Evolutionary conservation across 35 echinoderm and acorn worm genomes (phyloP), one percentile per base, ranked within the genome.

Genomic region (Diadema setosum): DNA sequence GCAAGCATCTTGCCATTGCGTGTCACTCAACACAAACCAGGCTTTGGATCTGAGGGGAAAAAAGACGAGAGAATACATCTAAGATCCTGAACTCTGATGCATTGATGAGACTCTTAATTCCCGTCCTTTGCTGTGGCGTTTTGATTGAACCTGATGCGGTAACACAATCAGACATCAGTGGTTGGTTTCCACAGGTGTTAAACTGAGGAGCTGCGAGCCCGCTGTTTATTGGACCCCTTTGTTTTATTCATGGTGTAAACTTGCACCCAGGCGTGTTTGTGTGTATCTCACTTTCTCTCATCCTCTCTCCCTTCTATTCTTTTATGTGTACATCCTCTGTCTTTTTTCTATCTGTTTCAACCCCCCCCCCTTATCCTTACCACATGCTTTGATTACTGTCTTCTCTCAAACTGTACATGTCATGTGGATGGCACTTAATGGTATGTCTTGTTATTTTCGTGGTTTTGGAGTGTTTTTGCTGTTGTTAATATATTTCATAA

Each of bases 181-280:
- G 73, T 78, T 20, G 27, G 39, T 44, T 78, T 44, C 73, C 40
- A 78, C 73, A 78, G 73, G 73, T 78, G 73, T 78, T 67, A 33
- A 67, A 33, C 63, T 26, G 27, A 33, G 3, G 25, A 67, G 63
- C 30, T 67, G 63, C 63, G 30, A 67, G 30, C 63, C 63, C 27
- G 63, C 63, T 78, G 36, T 78, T 78, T 78, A 78, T 78, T 78
- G 37, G 44, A 41, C 30, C 14, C 14, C 73, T 78, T 78, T 78
- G 73, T 78, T 78, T 78, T 78, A 78, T 78, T 78, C 73, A 78
- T 78, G 73, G 73, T 3, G 73, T 44, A 78, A 78, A 78, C 73
- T 36, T 9, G 73, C 73, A 78, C 73, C 73, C 25, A 78, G 35
- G 24, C 40, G 24, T 34, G 3, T 11, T 16, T 33, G 9, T 32